A percentile compares a stretch with the other conserved stretches of the same genome.
Conservation (phyloP, 1,140 invertebrate species). For the Subanguina moxae region DNA sequence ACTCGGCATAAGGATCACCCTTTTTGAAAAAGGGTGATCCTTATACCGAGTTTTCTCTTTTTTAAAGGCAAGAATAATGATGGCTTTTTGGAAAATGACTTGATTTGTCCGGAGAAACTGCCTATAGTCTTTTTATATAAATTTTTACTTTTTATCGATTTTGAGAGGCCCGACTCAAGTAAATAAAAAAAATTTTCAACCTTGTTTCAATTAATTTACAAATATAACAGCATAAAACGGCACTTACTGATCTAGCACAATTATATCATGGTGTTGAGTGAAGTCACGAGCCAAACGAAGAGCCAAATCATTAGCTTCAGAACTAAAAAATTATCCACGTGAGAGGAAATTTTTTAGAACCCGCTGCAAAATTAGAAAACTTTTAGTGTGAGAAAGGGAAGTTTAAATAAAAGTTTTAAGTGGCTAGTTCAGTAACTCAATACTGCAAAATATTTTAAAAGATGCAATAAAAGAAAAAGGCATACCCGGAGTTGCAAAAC, state of each 20-base stretch:
- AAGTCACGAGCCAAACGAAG: constrained; percentile 80
- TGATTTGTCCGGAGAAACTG: no score
- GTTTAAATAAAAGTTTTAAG: not conserved
- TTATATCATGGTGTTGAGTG: constrained; percentile 80
- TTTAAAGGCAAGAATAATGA: no score
- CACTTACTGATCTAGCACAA: constrained; percentile 92
- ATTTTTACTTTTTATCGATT: no score
- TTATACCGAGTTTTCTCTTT: no score
- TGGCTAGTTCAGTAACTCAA: not conserved
- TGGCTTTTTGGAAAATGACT: no score
- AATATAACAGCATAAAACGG: constrained; percentile 14
- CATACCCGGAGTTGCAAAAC: constrained; percentile 82
- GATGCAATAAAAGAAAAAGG: not conserved
- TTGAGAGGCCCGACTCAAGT: no score
- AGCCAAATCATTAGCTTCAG: constrained; percentile 87
- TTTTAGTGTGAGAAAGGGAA: not conserved
- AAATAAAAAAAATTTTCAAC: not conserved
- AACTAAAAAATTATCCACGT: constrained; percentile 10
- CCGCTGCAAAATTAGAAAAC: not conserved
- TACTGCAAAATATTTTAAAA: not conserved
- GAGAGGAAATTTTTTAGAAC: not conserved
- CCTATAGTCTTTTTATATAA: no score
- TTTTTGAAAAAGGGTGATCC: no score
- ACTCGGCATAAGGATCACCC: no score
- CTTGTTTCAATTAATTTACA: not conserved